Percentiles rank a stretch among this genome's conserved stretches.
These are phyloP conservation scores for Cryptocephalus primarius DNA, from an alignment of 2,888 invertebrate genomes.

Conservation along the genomic window DNA sequence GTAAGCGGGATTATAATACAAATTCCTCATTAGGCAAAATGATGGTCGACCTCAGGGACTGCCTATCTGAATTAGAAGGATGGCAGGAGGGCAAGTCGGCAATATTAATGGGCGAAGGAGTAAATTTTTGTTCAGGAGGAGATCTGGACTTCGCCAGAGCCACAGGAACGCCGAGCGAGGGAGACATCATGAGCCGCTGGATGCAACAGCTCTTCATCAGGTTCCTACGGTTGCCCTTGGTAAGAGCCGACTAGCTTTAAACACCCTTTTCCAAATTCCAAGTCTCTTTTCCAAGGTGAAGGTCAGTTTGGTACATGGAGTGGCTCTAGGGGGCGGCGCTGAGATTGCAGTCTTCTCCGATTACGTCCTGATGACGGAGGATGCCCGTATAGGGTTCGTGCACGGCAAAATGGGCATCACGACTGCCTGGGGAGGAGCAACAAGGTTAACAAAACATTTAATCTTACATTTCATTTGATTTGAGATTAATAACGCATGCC, in stretches of 20 bases:
- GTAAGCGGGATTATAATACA: not conserved
- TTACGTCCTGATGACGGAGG: slow-evolving; percentile 23
- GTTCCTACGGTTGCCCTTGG: slow-evolving; percentile 21
- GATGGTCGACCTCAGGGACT: slow-evolving; percentile 28
- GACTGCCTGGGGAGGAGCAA: slow-evolving; percentile 30
- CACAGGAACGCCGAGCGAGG: slow-evolving; percentile 18
- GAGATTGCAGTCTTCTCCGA: slow-evolving; percentile 27
- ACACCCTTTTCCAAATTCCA: not conserved
- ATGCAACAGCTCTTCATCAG: slow-evolving; percentile 25
- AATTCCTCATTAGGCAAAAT: slow-evolving; percentile 22
- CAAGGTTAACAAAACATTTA: slow-evolving; percentile 17
- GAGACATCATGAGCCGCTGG: slow-evolving; percentile 23
- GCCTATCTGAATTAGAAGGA: slow-evolving; percentile 21
- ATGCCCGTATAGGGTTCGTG: slow-evolving; percentile 27
- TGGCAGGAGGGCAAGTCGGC: slow-evolving; percentile 30
- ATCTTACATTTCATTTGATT: no score
- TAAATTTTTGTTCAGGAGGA: slow-evolving; percentile 30
- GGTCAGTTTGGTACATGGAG: slow-evolving; percentile 24
- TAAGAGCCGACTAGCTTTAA: slow-evolving; percentile 10
- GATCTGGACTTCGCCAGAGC: slow-evolving; percentile 26
- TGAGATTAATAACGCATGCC: no score
- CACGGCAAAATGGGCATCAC: slow-evolving; percentile 30
- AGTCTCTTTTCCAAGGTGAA: not conserved
- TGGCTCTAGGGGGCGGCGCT: slow-evolving; percentile 27
- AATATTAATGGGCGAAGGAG: slow-evolving; percentile 22